phyloP scores from a whole-genome alignment of 2,888 invertebrate species.

The Cylloceria caligata region DNA sequence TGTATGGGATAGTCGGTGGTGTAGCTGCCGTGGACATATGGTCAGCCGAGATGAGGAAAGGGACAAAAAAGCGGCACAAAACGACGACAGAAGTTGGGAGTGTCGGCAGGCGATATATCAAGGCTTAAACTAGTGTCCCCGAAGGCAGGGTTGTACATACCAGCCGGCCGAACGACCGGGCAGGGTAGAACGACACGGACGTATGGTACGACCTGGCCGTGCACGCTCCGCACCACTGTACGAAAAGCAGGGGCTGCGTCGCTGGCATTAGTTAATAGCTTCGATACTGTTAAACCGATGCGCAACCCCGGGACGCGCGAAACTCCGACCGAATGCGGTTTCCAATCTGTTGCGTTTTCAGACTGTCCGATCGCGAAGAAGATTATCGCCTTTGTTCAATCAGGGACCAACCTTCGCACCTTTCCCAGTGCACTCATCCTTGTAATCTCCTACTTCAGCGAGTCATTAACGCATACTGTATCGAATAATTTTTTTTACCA shows the following conservation, averaged over 20 bases:
- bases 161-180: slow-evolving; percentile 57
- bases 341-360: slow-evolving; percentile 84
- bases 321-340: slow-evolving; percentile 82
- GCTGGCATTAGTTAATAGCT: slow-evolving; percentile 84
- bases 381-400: slow-evolving; percentile 57
- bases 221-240: slow-evolving; percentile 63
- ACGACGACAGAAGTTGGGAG: slow-evolving; percentile 85
- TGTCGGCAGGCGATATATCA: slow-evolving; percentile 84
- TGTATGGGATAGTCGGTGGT: slow-evolving; percentile 62
- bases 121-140: slow-evolving; percentile 83
- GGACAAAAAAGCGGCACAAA: slow-evolving; percentile 81
- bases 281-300: slow-evolving; percentile 70
- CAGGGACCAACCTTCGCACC: slow-evolving; percentile 26
- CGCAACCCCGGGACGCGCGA: slow-evolving; percentile 74
- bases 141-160: slow-evolving; percentile 68
- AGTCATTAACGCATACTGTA: not conserved
- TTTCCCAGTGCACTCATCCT: slow-evolving; percentile 4
- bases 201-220: slow-evolving; percentile 79
- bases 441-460: not conserved
- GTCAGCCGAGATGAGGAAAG: slow-evolving; percentile 75
- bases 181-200: slow-evolving; percentile 71
- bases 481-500: not conserved
- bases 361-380: slow-evolving; percentile 63
- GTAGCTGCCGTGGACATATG: slow-evolving; percentile 80
- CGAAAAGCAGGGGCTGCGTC: slow-evolving; percentile 44